Evolutionary conservation across 2,797 vertebrate genomes (phyloP), one percentile per base, ranked within the genome.

Genomic region (Schizothorax lantsangensis): DNA sequence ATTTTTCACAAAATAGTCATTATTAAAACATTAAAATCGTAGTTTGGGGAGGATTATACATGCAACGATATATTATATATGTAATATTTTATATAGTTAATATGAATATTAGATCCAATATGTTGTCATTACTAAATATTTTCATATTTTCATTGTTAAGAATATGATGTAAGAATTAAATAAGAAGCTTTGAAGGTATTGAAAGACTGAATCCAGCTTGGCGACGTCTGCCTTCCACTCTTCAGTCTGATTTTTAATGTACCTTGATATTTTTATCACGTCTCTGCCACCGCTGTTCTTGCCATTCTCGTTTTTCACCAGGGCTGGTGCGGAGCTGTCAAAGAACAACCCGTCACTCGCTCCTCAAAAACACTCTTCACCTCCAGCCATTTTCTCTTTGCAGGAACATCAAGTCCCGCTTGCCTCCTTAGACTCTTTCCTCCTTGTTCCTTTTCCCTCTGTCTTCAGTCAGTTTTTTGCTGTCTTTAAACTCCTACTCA

Each of bases 281-380:
- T 71, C 69, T 8, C 62, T 54, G 77, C 14, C 86, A 40, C 26
- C 40, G 36, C 64, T 75, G 72, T 79, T 82, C n/a, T 86, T 68
- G 75, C 45, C 80, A 19, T 45, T 69, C 43, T 54, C 74, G 30
- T 73, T 57, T 82, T 75, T 68, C 40, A 71, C 11, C 79, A 75
- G 68, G 12, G 47, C 45, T 74, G 40, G 78, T 59, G 73, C 5
- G 38, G 54, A 82, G 62, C 85, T 59, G 36, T 89, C 85, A 69
- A 79, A 78, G 84, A 84, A 68, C 54, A 85, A 71, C 72, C 79
- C 33, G 74, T 83, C 83, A 38, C 79, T 49, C 30, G 30, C 52
- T 66, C 23, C 79, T 75, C 75, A 74, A 69, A 79, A 26, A 54
- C 11, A 14, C 15, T 69, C 14, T 59, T 57, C 72, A 82, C 85